Base-by-base conservation (phyloP, 2,888 invertebrate species). In the Rhingia rostrata region DNA sequence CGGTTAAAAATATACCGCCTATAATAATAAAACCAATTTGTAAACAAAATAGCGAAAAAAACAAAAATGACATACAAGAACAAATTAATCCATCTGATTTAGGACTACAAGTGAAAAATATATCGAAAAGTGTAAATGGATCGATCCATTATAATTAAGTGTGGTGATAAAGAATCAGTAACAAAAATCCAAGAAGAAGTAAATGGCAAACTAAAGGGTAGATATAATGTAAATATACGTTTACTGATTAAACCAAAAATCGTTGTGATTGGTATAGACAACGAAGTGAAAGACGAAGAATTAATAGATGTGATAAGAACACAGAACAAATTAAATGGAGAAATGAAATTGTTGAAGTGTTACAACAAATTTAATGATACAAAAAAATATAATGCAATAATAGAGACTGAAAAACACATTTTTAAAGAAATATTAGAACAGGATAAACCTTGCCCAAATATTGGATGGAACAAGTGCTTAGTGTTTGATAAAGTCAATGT, bases 351-450 rank as follows among this genome's bases (percentile, higher is more conserved):
- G n/a, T 6, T 54, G 4, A 56, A 47, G 12, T 32, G 45, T 14
- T 67, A 56, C 7, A 37, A 10, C 6, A 67, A 56, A 14, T 37
- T n/a, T 7, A 67, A 37, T n/a, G 10, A 37, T 47, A 0, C n/a
- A 33, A 47, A 14, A 5, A 49, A 64, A 22, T 58, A 74, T 32
- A 58, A 64, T 47, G 45, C 35, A 12, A 37, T 33, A 45, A 22
- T 74, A 41, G 49, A 64, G 47, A 33, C 22, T 4, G 56, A 47
- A 9, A 56, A 56, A 10, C 4, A 67, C 35, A n/a, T 56, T 33
- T 67, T 67, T 56, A 67, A 56, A 56, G 32, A 41, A 37, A 10
- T 67, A 12, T 37, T 67, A 35, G 56, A 67, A 4, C 14, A 30
- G 30, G 45, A 67, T 0, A 33, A 45, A 14, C 39, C 51, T 4